Evolutionary conservation across 2,888 invertebrate genomes (phyloP).

Genomic region (Anticlea derivata): DNA sequence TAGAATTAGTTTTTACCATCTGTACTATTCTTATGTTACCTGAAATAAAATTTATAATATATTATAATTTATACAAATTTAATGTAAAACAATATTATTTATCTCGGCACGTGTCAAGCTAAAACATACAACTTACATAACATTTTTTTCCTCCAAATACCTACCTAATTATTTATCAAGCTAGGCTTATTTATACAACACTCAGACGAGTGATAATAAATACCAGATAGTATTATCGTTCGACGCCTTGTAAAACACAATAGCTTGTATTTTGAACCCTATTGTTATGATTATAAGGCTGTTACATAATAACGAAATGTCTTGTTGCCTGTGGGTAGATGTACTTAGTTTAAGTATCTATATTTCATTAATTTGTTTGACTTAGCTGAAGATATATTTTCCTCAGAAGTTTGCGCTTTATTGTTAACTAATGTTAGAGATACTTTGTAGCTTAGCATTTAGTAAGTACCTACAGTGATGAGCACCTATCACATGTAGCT

Average conservation of each 20-base stretch:
- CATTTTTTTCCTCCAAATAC: background rate
- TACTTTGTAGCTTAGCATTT: no score
- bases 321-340: conserved; percentile 4
- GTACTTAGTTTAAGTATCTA: background rate
- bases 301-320: background rate
- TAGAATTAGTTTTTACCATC: no score
- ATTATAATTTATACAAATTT: no score
- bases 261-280: conserved; percentile 15
- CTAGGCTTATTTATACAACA: conserved; percentile 33
- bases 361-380: background rate
- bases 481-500: no score
- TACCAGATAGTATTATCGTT: conserved; percentile 36
- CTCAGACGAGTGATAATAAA: conserved; percentile 32
- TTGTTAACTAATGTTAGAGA: no score
- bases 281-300: background rate
- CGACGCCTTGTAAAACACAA: conserved; percentile 24
- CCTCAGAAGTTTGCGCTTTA: no score
- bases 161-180: conserved; percentile 22
- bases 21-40: no score
- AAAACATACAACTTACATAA: conserved; percentile 1
- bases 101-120: conserved; percentile 11
- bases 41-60: no score
- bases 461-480: no score
- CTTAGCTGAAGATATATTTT: background rate
- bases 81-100: no score